Base-by-base conservation (phyloP, 2,113 vertebrate species). In the Heterochromis multidens region DNA sequence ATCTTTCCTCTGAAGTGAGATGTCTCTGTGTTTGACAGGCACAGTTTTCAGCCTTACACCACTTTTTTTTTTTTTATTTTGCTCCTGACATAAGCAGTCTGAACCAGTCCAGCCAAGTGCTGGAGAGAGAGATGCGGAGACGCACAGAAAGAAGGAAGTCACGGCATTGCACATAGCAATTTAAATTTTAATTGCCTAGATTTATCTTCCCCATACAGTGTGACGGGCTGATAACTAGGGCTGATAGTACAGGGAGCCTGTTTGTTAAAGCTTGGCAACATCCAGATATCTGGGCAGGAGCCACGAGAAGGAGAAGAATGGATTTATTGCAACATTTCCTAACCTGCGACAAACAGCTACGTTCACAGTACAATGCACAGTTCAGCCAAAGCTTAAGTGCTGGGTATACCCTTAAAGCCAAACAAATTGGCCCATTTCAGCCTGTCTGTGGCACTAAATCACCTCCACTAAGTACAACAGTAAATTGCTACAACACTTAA, bases 121-220 rank as follows among this genome's bases (percentile, higher is more conserved):
- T 49, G 5, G 67, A 63, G 67, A 91, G 62, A 80, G 83, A 86
- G 89, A 89, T 49, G 43, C 72, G 57, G 80, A 67, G 89, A 89
- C 79, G 25, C 85, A 74, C 83, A 59, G 84, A 90, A 91, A 88
- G 81, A 79, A 87, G 85, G 83, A 86, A 95, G 95, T 96, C 95
- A 95, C 89, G 88, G 87, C 89, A 76, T 80, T 95, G 94, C 93
- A 92, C 94, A 93, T 93, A 37, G 93, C 93, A 95, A 96, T 96
- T 96, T 95, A 92, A 95, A 95, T 96, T 95, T 95, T 95, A 96
- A 96, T 96, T 96, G 95, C 94, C 92, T 93, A 95, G 95, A 96
- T 96, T 96, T 96, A 96, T 96, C 95, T 96, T 96, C 95, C 86
- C 86, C 78, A 79, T 86, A 89, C 93, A 91, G 94, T 96, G 93